Evolutionary conservation across 2,113 vertebrate genomes (phyloP), one percentile per base, ranked within the genome.

Genomic region (Orientallactaga bullata): DNA sequence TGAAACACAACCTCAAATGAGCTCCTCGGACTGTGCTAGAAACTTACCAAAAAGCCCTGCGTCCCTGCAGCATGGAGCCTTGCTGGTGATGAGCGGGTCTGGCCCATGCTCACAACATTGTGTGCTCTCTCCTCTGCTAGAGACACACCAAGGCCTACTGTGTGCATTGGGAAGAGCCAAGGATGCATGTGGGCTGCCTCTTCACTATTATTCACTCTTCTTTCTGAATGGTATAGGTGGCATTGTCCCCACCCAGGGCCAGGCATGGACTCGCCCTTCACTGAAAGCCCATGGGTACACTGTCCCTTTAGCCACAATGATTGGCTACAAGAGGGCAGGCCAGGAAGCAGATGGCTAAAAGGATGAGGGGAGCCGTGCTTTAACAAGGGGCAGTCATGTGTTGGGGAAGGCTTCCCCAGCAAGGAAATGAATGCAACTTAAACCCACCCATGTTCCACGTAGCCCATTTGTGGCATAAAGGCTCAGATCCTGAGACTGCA

Each of bases 31-130:
- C 42, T 47, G 42, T 47, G 8, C 42, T 47, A 47, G 42, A 47
- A 47, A 47, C 42, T 8, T 47, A 8, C 42, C 42, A 47, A 8
- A 47, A 47, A 47, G 42, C 42, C 42, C 42, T 47, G 42, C 42
- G 5, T 47, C 42, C 42, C 42, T 47, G 42, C 42, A 47, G 42
- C 42, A 6, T 8, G 42, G 42, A 47, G 55, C 5, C 4, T 9
- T 37, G 13, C 0, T 1, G 16, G 12, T 28, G 47, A 2, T 2
- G 9, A 47, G 17, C 42, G 51, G 26, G 16, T 3, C 30, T 15
- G 13, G 24, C 1, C 5, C 0, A 15, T 1, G 15, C 28, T 21
- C 47, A 7, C 4, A 0, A 13, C 7, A 1, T 23, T 18, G 2
- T 0, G 55, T 47, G 42, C 42, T 47, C 42, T 47, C 42, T 9